A percentile compares a stretch with the other conserved stretches of the same genome.
phyloP scores from a whole-genome alignment of 2,113 vertebrate genomes.

The Hiodon tergisus region DNA sequence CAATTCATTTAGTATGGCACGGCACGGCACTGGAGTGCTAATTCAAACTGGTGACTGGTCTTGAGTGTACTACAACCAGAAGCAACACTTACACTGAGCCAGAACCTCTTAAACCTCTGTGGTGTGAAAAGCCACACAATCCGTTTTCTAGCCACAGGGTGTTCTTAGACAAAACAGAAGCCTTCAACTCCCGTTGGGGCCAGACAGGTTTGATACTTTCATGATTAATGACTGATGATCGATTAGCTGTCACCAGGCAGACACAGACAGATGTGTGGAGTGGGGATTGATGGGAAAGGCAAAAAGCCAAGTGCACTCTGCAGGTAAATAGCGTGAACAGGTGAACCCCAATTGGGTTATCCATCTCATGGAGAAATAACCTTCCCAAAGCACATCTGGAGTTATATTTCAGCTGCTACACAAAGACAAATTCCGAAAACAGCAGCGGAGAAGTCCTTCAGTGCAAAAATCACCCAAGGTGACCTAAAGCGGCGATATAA shows the following conservation, averaged over 20 bases:
- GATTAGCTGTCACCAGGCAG: not conserved
- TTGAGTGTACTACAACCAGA: not conserved
- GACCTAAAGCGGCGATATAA: not conserved
- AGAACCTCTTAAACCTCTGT: no score
- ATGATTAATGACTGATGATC: not conserved
- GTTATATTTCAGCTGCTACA: not conserved
- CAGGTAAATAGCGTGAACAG: not conserved
- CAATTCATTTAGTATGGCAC: not conserved
- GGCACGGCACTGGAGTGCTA: not conserved
- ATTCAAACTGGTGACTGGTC: not conserved
- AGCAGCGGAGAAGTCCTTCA: not conserved
- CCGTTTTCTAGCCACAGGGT: not conserved
- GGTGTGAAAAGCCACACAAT: no score
- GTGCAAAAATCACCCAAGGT: not conserved
- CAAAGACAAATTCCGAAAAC: not conserved
- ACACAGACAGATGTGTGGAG: slow-evolving; percentile 2
- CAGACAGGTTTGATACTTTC: not conserved
- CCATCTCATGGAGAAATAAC: not conserved
- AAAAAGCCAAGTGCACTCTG: not conserved
- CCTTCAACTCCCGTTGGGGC: not conserved
- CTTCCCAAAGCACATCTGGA: not conserved
- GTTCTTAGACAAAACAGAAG: not conserved
- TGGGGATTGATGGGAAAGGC: slow-evolving; percentile 8
- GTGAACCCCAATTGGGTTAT: not conserved
- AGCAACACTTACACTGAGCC: not conserved